Evolutionary conservation across 2,113 vertebrate genomes (phyloP).

Genomic region (Hipposideros armiger): DNA sequence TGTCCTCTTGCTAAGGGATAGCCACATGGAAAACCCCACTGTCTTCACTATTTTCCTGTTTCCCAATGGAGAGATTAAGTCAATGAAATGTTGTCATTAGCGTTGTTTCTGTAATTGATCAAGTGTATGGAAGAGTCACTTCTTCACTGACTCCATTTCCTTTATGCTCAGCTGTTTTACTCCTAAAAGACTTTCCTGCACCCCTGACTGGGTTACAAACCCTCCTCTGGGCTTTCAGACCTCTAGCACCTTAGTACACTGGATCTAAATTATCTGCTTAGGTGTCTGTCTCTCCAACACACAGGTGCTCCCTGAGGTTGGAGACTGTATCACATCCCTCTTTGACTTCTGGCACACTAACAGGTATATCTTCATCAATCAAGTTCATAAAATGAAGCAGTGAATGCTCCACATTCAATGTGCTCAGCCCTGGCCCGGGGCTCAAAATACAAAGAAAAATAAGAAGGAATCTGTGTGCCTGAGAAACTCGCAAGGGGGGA

Average conservation of each 20-base stretch:
- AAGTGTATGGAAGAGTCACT: background rate
- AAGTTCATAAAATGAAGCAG: background rate
- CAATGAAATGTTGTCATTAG: background rate
- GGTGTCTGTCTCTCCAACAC: background rate
- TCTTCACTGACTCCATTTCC: background rate
- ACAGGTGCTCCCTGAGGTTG: background rate
- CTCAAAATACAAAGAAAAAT: background rate
- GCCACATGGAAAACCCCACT: background rate
- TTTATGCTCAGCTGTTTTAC: background rate
- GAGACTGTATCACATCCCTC: background rate
- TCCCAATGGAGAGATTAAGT: background rate
- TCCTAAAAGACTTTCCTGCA: background rate
- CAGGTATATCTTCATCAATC: background rate
- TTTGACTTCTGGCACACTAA: background rate
- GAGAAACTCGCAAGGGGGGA: background rate
- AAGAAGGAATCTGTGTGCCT: background rate
- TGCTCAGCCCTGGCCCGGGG: background rate
- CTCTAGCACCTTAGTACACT: background rate
- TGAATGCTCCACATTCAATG: background rate
- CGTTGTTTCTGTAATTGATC: background rate
- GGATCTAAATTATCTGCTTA: background rate
- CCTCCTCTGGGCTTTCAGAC: background rate
- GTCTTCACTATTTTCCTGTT: background rate
- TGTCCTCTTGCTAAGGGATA: background rate
- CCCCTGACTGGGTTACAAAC: background rate